These are phyloP conservation scores for Mythimna pallens DNA, from an alignment of 2,888 invertebrate species.

Conservation along the genomic window DNA sequence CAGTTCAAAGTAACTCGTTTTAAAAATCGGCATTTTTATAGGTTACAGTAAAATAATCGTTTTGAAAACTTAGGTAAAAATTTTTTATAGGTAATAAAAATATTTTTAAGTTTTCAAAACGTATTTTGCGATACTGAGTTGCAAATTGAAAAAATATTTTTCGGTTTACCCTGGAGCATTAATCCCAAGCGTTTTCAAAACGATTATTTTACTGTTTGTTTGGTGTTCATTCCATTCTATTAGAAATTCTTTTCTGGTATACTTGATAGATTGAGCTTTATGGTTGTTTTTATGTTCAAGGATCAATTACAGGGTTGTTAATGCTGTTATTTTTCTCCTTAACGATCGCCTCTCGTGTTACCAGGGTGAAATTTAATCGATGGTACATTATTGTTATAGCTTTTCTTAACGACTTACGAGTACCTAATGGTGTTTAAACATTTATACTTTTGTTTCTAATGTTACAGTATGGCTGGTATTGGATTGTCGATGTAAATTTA, in stretches of 20 bases:
- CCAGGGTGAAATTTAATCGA: slow-evolving; percentile 28
- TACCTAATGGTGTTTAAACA: not conserved
- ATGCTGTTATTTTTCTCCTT: slow-evolving; percentile 39
- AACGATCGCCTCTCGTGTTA: slow-evolving; percentile 39
- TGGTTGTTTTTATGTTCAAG: slow-evolving; percentile 47
- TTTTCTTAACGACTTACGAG: slow-evolving; percentile 10
- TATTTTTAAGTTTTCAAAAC: too few species aligned
- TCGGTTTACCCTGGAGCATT: too few species aligned
- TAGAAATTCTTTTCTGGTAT: slow-evolving; percentile 27
- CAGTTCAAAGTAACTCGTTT: too few species aligned
- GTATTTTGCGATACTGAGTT: too few species aligned
- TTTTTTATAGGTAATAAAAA: too few species aligned
- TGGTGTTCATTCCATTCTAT: slow-evolving; percentile 19
- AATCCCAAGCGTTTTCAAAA: slow-evolving; percentile 23
- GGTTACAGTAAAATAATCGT: too few species aligned
- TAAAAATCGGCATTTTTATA: too few species aligned
- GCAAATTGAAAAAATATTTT: too few species aligned
- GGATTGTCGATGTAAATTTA: not conserved
- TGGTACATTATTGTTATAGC: slow-evolving; percentile 19
- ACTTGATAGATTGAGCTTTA: slow-evolving; percentile 43
- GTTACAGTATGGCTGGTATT: not conserved
- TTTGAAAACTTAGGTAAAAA: too few species aligned
- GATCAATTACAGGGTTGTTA: slow-evolving; percentile 39
- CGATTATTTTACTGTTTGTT: slow-evolving; percentile 23
- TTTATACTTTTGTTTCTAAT: not conserved